Evolutionary conservation across 2,888 invertebrate species (phyloP).

Genomic region (Gibbula magus): DNA sequence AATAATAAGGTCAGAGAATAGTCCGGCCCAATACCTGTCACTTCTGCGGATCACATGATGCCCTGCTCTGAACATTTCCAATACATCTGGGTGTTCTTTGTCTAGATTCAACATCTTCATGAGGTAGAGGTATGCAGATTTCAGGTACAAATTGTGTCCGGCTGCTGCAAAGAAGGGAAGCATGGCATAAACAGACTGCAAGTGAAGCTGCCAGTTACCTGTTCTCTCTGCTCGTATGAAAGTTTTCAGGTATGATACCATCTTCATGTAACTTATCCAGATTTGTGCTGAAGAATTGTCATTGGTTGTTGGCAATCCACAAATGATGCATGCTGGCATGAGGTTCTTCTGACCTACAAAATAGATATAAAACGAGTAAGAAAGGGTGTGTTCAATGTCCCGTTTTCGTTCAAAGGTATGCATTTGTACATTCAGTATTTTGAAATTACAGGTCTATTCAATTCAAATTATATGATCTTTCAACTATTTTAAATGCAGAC

Average conservation of each 20-base stretch:
- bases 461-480: too few relatives aligned
- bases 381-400: too few relatives aligned
- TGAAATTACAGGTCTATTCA: too few relatives aligned
- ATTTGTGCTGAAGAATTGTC: slow-evolving; percentile 2
- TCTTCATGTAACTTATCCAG: slow-evolving; percentile 39
- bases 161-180: slow-evolving; percentile 42
- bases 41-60: too few relatives aligned
- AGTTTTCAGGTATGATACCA: slow-evolving; percentile 30
- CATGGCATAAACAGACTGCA: slow-evolving; percentile 36
- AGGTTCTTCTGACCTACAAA: too few relatives aligned
- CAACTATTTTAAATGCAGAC: too few relatives aligned
- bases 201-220: slow-evolving; percentile 35
- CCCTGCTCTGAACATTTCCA: not conserved
- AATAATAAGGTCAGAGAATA: slow-evolving; percentile 41
- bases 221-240: slow-evolving; percentile 42
- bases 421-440: too few relatives aligned
- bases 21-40: slow-evolving; percentile 31
- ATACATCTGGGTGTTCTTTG: slow-evolving; percentile 36
- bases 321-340: too few relatives aligned
- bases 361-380: too few relatives aligned
- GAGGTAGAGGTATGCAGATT: slow-evolving; percentile 34
- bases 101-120: slow-evolving; percentile 24
- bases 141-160: slow-evolving; percentile 38
- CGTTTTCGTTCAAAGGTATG: too few relatives aligned
- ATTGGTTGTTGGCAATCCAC: too few relatives aligned